phyloP scores from a whole-genome alignment of 2,797 vertebrate genomes.

The Gymnocypris eckloni region DNA sequence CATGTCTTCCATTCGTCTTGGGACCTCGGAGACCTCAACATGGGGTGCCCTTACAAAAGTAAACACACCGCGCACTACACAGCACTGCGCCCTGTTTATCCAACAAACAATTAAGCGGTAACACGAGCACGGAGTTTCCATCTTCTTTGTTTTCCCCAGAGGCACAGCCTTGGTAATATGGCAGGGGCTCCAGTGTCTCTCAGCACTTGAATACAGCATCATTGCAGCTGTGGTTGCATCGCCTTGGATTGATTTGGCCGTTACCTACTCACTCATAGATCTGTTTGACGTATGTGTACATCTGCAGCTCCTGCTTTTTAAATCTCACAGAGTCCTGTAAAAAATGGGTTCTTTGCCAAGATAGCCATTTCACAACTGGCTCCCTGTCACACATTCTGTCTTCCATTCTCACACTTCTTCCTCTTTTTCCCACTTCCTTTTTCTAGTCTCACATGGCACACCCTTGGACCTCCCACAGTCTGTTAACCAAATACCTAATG shows the following conservation, averaged over 20 bases:
- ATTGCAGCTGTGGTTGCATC: conserved; percentile 17
- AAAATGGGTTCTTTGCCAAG: neutral
- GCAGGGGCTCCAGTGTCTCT: conserved; percentile 5
- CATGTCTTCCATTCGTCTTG: conserved; percentile 16
- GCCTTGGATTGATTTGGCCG: neutral
- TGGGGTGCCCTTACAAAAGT: neutral
- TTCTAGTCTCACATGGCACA: neutral
- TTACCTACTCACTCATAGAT: neutral
- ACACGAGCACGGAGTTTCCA: conserved; percentile 27
- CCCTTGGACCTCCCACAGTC: neutral
- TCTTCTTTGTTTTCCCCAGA: conserved; percentile 34
- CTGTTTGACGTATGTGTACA: neutral
- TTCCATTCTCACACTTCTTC: conserved; percentile 3
- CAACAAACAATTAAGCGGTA: conserved; percentile 43
- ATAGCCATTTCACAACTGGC: neutral
- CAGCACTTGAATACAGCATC: conserved; percentile 21
- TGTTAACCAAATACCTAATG: neutral
- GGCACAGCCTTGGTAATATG: conserved; percentile 9
- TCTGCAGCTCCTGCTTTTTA: neutral
- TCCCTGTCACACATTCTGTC: neutral
- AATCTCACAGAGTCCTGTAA: conserved; percentile 1
- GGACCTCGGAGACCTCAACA: conserved; percentile 21
- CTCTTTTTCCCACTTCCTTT: neutral
- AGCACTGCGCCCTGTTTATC: conserved; percentile 30
- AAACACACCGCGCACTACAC: neutral